Evolutionary conservation across 2,113 vertebrate genomes (phyloP).

Genomic region (Megaceryle torquata): DNA sequence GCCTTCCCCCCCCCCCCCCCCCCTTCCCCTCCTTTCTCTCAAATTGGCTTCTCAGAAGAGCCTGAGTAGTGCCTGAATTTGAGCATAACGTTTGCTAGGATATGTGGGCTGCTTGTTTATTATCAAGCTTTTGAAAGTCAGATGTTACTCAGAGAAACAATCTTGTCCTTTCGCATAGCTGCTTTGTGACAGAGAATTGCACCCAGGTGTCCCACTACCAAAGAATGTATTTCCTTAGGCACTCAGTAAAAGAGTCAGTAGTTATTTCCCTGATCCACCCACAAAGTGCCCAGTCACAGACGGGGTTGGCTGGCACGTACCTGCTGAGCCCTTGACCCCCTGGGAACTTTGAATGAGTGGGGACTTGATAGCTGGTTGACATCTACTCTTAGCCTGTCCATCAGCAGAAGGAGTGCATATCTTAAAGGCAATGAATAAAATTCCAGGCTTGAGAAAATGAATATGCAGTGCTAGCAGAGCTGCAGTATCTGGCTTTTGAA

Average conservation of each 20-base stretch:
- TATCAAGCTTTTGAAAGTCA: neutral
- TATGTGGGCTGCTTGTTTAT: neutral
- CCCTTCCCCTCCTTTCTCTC: neutral
- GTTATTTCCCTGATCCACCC: conserved; percentile 9
- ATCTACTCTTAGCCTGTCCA: neutral
- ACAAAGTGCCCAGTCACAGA: neutral
- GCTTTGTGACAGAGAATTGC: neutral
- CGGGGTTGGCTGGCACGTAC: neutral
- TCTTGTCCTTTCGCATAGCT: neutral
- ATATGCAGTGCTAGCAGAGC: neutral
- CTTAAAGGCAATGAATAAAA: neutral
- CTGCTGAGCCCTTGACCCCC: conserved; percentile 7
- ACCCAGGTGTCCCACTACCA: neutral
- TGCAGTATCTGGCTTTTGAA: neutral
- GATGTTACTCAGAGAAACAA: neutral
- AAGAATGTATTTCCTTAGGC: conserved; percentile 50
- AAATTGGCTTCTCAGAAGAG: neutral
- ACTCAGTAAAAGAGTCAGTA: neutral
- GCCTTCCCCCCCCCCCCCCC: neutral
- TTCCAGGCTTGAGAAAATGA: neutral
- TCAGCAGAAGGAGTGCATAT: neutral
- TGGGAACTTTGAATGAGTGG: neutral
- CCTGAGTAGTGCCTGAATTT: neutral
- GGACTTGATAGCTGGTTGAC: neutral
- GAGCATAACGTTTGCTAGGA: neutral